These are phyloP conservation scores for Candoia aspera DNA, from an alignment of 2,113 vertebrate species.

Conservation along the genomic window DNA sequence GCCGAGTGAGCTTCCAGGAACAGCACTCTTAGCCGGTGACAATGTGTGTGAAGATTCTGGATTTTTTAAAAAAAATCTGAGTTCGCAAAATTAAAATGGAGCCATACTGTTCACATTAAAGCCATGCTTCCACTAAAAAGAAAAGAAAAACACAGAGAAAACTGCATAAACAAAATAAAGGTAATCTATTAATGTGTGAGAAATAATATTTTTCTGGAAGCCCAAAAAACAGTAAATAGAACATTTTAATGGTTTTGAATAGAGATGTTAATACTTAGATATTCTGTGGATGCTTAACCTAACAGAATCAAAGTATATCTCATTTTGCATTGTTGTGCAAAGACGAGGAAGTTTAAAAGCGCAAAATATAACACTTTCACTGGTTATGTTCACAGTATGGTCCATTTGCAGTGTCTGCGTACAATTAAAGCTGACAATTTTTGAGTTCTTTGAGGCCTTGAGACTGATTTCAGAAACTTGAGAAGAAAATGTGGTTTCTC, in stretches of 20 bases:
- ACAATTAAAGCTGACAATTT: slow-evolving; percentile 47
- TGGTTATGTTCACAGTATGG: slow-evolving; percentile 24
- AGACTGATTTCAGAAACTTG: slow-evolving; percentile 55
- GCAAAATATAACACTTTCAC: slow-evolving; percentile 8
- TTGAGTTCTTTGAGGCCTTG: slow-evolving; percentile 17
- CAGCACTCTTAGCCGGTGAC: background rate
- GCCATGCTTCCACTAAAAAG: slow-evolving; percentile 19
- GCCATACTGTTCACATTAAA: slow-evolving; percentile 3
- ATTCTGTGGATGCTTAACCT: background rate
- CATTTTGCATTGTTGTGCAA: background rate
- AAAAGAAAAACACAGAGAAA: background rate
- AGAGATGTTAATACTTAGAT: background rate
- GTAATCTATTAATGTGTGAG: background rate
- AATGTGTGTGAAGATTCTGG: background rate
- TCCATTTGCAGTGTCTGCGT: slow-evolving; percentile 45
- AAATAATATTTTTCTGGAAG: background rate
- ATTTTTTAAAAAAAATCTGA: background rate
- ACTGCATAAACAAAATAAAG: slow-evolving; percentile 3
- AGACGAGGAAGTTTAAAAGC: slow-evolving; percentile 16
- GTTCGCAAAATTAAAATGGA: background rate
- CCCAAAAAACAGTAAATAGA: background rate
- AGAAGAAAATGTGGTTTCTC: slow-evolving; percentile 54
- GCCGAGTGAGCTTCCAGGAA: background rate
- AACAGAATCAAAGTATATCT: slow-evolving; percentile 21
- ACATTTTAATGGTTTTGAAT: background rate